Base-by-base conservation (phyloP, 2,797 vertebrate species). In the Perodicticus potto region DNA sequence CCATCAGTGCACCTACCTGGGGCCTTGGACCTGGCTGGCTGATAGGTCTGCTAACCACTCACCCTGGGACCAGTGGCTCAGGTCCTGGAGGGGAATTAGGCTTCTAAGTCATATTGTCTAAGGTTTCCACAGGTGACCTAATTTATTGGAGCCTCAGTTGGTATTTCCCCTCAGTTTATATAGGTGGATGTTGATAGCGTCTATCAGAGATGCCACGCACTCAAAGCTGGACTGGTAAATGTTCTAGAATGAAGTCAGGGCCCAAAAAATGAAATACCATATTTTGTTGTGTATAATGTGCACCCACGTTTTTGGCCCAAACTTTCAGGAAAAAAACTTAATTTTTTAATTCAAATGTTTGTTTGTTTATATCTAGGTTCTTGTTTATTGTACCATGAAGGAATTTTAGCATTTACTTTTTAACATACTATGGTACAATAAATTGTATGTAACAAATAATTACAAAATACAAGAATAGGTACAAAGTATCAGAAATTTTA, bases 221-320 rank as follows among this genome's bases (percentile, higher is more conserved):
- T 86, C 82, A 70, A 19, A 93, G 86, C 40, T 94, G 86, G 87
- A 45, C 37, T 89, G 5, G 72, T 69, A 13, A 94, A 76, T 32
- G 43, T 85, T 89, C 72, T 74, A 70, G 84, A 61, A 61, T 34
- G 43, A 59, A 92, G 61, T 76, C 14, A 55, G 78, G 32, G 11
- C 74, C n/a, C 20, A 34, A 63, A 63, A 1, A 76, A 20, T 5
- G 9, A 86, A 74, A 73, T 20, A 53, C 49, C 49, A 53, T 53
- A 53, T 53, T 53, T 53, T 53, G 49, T 53, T 53, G 14, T 53
- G 14, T 53, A 53, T 53, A 53, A 14, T 53, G 49, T 53, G 14
- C 49, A 53, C 49, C 49, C 49, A 53, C 4, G 49, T 53, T 53
- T 53, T 53, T 53, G 49, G 49, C 49, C 49, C 49, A 53, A 53